These are phyloP conservation scores for Deilephila porcellus DNA, from an alignment of 2,888 invertebrate genomes.

Conservation along the genomic window DNA sequence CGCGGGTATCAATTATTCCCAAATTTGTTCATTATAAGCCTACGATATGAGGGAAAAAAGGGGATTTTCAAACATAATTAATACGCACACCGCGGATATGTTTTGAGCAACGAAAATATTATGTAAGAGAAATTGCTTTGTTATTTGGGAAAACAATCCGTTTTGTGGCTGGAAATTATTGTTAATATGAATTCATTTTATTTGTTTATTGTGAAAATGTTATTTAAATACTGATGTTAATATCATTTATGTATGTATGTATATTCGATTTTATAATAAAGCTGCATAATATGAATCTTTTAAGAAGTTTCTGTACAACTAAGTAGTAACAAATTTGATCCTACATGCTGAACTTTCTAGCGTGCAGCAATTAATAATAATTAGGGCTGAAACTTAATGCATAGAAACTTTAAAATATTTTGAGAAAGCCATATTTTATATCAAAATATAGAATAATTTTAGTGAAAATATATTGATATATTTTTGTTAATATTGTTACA, in stretches of 20 bases:
- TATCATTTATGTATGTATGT: no score
- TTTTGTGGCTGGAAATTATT: background rate
- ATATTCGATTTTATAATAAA: no score
- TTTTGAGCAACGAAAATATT: background rate
- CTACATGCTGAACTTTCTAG: background rate
- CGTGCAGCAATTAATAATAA: background rate
- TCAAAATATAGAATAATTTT: background rate
- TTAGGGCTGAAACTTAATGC: background rate
- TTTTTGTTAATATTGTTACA: no score
- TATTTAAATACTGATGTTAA: no score
- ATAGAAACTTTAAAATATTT: slow-evolving; percentile 5
- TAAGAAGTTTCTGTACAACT: background rate
- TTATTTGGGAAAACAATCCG: background rate
- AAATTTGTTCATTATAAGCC: slow-evolving; percentile 21
- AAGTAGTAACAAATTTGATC: background rate
- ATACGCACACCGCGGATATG: background rate
- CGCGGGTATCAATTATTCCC: slow-evolving; percentile 8
- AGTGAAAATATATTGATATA: no score
- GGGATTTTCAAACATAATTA: slow-evolving; percentile 21
- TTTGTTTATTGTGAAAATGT: no score
- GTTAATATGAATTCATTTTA: background rate
- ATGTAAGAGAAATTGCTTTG: background rate
- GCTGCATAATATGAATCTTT: background rate
- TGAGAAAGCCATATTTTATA: background rate
- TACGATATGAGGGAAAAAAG: background rate